Conservation (phyloP, 2,797 vertebrate species). For the Fringilla coelebs region DNA sequence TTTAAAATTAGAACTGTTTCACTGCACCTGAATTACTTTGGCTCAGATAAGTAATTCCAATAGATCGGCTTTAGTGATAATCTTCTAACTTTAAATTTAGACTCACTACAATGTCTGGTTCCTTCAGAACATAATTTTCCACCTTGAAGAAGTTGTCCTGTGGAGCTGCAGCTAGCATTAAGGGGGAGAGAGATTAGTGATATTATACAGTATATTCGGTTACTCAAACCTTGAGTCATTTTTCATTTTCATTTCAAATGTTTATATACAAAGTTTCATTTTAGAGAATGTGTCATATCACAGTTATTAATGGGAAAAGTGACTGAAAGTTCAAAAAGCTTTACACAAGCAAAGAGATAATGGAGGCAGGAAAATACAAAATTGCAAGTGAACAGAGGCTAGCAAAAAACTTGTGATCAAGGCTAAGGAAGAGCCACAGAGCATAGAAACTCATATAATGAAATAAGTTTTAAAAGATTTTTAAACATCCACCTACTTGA, state of each 20-base stretch:
- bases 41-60: constrained; percentile 70
- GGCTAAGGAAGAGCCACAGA: not conserved
- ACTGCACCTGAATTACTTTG: constrained; percentile 70
- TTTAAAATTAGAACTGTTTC: constrained; percentile 72
- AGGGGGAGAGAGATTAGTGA: constrained; percentile 15
- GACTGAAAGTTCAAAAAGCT: constrained; percentile 32
- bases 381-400: not conserved
- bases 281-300: constrained; percentile 17
- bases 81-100: constrained; percentile 66
- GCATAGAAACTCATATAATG: constrained; percentile 1
- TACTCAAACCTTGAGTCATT: constrained; percentile 3
- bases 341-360: constrained; percentile 37
- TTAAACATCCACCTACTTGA: not conserved
- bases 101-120: constrained; percentile 58
- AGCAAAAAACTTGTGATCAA: not conserved
- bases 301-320: constrained; percentile 25
- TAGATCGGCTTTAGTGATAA: constrained; percentile 65
- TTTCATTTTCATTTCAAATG: constrained; percentile 33
- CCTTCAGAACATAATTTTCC: constrained; percentile 63
- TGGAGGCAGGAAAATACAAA: constrained; percentile 10
- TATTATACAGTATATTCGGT: not conserved
- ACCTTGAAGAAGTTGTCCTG: constrained; percentile 42
- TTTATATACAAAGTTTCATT: constrained; percentile 41
- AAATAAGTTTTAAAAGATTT: not conserved
- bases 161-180: constrained; percentile 15